Base-by-base conservation (phyloP, 2,888 invertebrate genomes). In the Papilio gigon region DNA sequence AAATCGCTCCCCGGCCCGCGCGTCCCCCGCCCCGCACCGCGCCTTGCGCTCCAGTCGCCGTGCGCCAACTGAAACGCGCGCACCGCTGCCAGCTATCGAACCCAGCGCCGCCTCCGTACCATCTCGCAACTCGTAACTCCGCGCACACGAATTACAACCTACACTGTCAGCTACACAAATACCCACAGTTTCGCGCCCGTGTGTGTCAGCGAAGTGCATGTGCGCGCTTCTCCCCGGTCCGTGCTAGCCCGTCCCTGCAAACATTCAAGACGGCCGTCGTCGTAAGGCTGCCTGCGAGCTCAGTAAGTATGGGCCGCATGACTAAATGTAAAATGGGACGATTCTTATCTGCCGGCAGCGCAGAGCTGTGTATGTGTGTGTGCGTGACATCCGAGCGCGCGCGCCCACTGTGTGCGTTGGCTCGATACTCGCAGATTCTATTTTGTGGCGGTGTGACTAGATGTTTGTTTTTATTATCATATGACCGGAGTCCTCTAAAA, bases 381-480 rank as follows among this genome's bases (percentile, higher is more conserved):
- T 82, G 90, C 79, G 88, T 88, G 88, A 88, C 86, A 89, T 87
- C 87, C 88, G 87, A 88, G 86, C 88, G 86, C 83, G 76, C 70
- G 73, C 73, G 70, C 74, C 81, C 85, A 81, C 80, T 84, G 89
- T 86, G 88, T 79, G 80, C 75, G 81, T 90, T 90, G 88, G 91
- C 91, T 90, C 90, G 85, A 90, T 91, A 90, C 85, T 90, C 84
- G 80, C 77, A 70, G 73, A 84, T 89, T 90, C 90, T 91, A 91
- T 91, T 91, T 90, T 89, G 89, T 87, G 87, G 83, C 85, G 79
- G 83, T 86, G 86, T 83, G 84, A 82, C 88, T 88, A 86, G 84
- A 86, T 92, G 91, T 91, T 91, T 92, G 91, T 91, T 91, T 91
- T 91, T 91, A 91, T 91, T 90, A 90, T 90, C 90, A 89, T 88